These are phyloP conservation scores for Anser cygnoides DNA, from an alignment of 2,113 vertebrate species.

Conservation along the genomic window DNA sequence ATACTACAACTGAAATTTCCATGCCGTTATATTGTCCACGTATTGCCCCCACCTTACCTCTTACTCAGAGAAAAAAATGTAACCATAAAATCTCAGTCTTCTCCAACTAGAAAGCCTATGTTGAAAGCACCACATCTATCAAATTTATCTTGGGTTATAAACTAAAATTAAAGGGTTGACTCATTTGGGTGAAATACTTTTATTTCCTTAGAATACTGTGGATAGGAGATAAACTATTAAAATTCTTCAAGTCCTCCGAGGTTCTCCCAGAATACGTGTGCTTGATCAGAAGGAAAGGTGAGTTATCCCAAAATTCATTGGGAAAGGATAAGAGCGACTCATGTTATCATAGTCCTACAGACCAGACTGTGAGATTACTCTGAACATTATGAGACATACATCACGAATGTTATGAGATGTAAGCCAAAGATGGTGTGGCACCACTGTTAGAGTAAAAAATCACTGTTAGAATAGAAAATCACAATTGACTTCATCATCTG, in stretches of 20 bases:
- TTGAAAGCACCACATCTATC: not conserved
- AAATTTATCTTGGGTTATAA: not conserved
- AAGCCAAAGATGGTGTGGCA: not conserved
- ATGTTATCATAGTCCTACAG: not conserved
- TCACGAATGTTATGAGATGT: not conserved
- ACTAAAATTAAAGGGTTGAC: not conserved
- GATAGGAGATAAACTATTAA: not conserved
- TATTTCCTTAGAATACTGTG: not conserved
- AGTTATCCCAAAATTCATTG: not conserved
- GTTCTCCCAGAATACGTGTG: not conserved
- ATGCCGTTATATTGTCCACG: not conserved
- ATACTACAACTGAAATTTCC: not conserved
- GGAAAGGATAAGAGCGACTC: not conserved
- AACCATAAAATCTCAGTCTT: not conserved
- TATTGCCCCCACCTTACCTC: not conserved
- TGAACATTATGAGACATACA: not conserved
- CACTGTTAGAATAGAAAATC: not conserved
- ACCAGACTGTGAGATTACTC: not conserved
- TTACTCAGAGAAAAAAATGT: not conserved
- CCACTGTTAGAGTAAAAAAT: not conserved
- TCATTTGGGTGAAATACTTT: not conserved
- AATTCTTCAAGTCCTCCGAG: not conserved
- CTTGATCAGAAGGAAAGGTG: not conserved
- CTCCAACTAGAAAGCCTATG: not conserved
- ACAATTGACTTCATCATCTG: not conserved